A percentile compares a stretch with the other conserved stretches of the same genome.
phyloP scores from a whole-genome alignment of 2,113 vertebrate species.

The Tringa solitaria region DNA sequence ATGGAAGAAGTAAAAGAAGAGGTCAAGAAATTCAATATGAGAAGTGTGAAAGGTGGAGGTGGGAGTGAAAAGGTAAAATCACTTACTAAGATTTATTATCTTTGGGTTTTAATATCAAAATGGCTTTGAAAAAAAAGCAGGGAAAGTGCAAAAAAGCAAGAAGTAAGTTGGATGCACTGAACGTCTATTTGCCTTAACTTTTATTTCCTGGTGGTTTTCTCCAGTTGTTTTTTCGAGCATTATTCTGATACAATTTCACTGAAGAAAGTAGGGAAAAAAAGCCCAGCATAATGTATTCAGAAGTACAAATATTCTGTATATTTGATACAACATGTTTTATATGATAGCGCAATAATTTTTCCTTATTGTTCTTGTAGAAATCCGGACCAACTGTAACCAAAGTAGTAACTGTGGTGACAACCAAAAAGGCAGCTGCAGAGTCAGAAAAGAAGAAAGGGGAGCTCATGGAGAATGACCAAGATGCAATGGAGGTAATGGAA shows the following conservation, averaged over 20 bases:
- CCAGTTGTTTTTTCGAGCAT: neutral
- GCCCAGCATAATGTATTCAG: neutral
- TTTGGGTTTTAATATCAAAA: neutral
- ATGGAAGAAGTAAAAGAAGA: slow-evolving; percentile 99
- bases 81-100: neutral
- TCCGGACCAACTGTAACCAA: slow-evolving; percentile 91
- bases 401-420: slow-evolving; percentile 93
- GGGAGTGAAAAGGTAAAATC: slow-evolving; percentile 90
- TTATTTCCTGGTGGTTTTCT: neutral
- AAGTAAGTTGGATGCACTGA: neutral
- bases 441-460: slow-evolving; percentile 97
- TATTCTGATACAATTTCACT: neutral
- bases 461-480: slow-evolving; percentile 98
- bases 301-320: neutral
- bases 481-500: slow-evolving; percentile 93
- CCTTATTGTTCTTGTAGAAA: slow-evolving; percentile 76
- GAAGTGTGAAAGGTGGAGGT: slow-evolving; percentile 86
- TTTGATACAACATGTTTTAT: neutral
- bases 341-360: neutral
- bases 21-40: slow-evolving; percentile 99
- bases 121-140: neutral
- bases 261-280: neutral
- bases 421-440: slow-evolving; percentile 85
- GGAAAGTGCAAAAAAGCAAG: neutral
- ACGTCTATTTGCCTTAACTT: neutral